phyloP scores from a whole-genome alignment of 1,140 invertebrate species.

The Tetragonula clypearis region DNA sequence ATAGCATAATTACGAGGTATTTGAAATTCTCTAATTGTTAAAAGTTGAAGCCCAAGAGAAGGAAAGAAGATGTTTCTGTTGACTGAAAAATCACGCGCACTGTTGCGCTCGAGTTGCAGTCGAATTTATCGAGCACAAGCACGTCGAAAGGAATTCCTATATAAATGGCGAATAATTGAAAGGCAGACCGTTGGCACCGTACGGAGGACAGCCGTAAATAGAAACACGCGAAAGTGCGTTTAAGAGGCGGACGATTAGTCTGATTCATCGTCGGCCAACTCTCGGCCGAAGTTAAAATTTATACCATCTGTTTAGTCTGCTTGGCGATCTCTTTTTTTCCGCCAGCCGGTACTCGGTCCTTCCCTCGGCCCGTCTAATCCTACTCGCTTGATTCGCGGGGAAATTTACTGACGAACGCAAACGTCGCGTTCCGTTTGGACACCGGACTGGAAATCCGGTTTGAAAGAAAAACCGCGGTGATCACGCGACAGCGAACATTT shows the following conservation, averaged over 20 bases:
- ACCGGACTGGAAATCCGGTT: background rate
- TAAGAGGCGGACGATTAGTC: constrained; percentile 53
- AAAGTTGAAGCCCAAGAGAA: no score
- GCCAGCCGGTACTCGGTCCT: background rate
- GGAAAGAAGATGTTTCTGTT: background rate
- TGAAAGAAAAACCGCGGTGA: background rate
- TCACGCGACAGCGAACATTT: background rate
- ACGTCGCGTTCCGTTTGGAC: background rate
- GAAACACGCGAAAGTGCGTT: constrained; percentile 40
- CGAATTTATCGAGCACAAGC: no score
- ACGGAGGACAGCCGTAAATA: constrained; percentile 32
- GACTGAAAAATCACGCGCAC: background rate
- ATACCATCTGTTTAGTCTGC: constrained; percentile 63
- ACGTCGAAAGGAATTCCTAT: constrained; percentile 23
- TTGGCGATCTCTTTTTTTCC: constrained; percentile 44
- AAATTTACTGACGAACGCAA: constrained; percentile 24
- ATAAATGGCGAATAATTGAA: constrained; percentile 37
- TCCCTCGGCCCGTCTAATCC: constrained; percentile 48
- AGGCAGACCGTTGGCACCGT: background rate
- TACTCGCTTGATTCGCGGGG: constrained; percentile 37
- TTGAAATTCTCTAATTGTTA: background rate
- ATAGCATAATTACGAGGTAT: background rate
- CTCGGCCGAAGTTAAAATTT: constrained; percentile 58
- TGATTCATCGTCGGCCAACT: constrained; percentile 55
- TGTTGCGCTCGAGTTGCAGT: background rate